Evolutionary conservation across 2,888 invertebrate genomes (phyloP).

Genomic region (Macroteleia sp.): DNA sequence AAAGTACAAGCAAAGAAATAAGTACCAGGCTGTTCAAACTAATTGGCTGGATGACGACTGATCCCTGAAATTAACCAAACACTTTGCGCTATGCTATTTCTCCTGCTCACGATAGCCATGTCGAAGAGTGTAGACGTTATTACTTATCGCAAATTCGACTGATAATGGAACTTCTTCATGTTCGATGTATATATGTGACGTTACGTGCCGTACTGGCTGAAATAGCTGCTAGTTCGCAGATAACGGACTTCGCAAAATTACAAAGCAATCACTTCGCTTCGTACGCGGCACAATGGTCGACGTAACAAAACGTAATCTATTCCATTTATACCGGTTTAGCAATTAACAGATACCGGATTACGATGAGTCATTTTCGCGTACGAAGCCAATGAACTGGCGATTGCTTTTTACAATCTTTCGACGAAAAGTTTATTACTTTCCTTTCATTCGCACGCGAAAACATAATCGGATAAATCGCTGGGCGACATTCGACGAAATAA

Average conservation of each 20-base stretch:
- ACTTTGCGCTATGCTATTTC: slow-evolving; percentile 28
- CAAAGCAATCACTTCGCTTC: slow-evolving; percentile 67
- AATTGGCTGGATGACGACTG: slow-evolving; percentile 13
- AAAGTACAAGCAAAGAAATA: slow-evolving; percentile 9
- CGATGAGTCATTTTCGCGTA: slow-evolving; percentile 49
- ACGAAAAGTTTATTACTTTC: slow-evolving; percentile 37
- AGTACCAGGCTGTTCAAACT: background rate
- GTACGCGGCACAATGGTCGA: slow-evolving; percentile 35
- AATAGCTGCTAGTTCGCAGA: slow-evolving; percentile 65
- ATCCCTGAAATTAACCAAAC: slow-evolving; percentile 42
- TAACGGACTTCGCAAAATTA: slow-evolving; percentile 69
- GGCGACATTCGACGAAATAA: too few relatives aligned
- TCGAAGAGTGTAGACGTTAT: slow-evolving; percentile 44
- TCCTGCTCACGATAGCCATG: slow-evolving; percentile 24
- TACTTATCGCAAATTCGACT: slow-evolving; percentile 49
- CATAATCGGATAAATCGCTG: too few relatives aligned
- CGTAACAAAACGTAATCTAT: background rate
- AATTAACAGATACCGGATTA: slow-evolving; percentile 61
- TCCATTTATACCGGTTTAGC: slow-evolving; percentile 7
- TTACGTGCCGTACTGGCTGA: slow-evolving; percentile 34
- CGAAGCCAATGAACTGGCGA: slow-evolving; percentile 37
- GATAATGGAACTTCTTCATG: slow-evolving; percentile 53
- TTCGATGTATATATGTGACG: slow-evolving; percentile 35
- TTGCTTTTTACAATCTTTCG: slow-evolving; percentile 23
- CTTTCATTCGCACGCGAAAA: slow-evolving; percentile 28